These are phyloP conservation scores for Melieria picta DNA, from an alignment of 2,888 invertebrate genomes.

Conservation along the genomic window DNA sequence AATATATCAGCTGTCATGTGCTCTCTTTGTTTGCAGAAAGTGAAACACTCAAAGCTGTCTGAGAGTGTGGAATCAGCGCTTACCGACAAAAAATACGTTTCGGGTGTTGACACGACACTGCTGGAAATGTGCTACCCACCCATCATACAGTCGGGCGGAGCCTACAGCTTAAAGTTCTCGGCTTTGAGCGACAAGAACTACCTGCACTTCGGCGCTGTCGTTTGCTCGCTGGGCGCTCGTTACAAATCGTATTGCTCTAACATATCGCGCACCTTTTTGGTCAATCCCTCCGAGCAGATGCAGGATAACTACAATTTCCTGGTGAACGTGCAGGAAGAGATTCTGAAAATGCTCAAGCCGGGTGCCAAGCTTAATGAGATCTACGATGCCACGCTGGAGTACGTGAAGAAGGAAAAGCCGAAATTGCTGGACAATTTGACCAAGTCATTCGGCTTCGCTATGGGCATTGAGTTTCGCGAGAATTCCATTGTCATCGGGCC, in stretches of 20 bases:
- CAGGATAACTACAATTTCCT: slow-evolving; percentile 93
- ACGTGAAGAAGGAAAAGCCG: slow-evolving; percentile 88
- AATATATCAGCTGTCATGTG: slow-evolving; percentile 44
- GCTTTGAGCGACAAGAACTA: slow-evolving; percentile 93
- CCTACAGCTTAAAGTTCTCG: slow-evolving; percentile 96
- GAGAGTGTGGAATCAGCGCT: slow-evolving; percentile 94
- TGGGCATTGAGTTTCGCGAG: slow-evolving; percentile 98
- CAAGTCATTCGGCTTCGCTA: slow-evolving; percentile 96
- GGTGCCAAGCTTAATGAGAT: slow-evolving; percentile 87
- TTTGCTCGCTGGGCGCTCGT: slow-evolving; percentile 92
- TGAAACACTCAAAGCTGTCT: slow-evolving; percentile 93
- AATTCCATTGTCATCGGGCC: slow-evolving; percentile 91
- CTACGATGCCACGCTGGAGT: slow-evolving; percentile 83
- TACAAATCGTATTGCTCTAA: slow-evolving; percentile 99
- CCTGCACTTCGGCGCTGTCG: slow-evolving; percentile 95
- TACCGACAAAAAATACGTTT: slow-evolving; percentile 95
- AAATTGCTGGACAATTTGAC: slow-evolving; percentile 88
- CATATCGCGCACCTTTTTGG: slow-evolving; percentile 93
- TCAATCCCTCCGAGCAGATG: slow-evolving; percentile 85
- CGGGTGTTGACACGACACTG: slow-evolving; percentile 86
- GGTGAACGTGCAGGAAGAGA: slow-evolving; percentile 87
- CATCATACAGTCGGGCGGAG: slow-evolving; percentile 99
- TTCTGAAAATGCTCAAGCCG: slow-evolving; percentile 84
- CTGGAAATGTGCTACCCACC: slow-evolving; percentile 98
- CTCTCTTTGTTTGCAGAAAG: slow-evolving; percentile 77